These are phyloP conservation scores for Chrysolina americana DNA, from an alignment of 2,888 invertebrate genomes.

Conservation along the genomic window DNA sequence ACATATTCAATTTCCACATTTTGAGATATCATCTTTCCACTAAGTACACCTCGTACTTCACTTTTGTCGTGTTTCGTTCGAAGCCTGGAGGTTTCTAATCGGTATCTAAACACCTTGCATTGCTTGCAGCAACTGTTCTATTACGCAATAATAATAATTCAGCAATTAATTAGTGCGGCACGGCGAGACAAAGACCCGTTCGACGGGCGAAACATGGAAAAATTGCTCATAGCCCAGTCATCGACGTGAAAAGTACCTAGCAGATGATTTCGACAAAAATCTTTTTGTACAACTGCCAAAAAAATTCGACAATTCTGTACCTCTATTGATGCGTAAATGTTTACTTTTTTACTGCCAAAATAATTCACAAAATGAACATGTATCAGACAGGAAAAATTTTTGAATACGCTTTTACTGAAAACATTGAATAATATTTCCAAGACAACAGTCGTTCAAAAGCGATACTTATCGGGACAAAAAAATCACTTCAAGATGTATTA, in stretches of 20 bases:
- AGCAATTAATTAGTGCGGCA: constrained; percentile 23
- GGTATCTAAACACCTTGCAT: constrained; percentile 1
- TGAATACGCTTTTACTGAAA: no score
- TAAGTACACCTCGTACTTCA: not conserved
- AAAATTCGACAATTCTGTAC: no score
- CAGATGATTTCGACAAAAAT: no score
- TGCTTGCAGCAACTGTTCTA: constrained; percentile 4
- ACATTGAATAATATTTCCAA: no score
- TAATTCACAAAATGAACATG: no score
- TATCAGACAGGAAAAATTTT: no score
- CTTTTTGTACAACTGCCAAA: no score
- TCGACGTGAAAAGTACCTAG: not conserved
- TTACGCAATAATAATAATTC: constrained; percentile 31
- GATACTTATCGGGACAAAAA: no score
- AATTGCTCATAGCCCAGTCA: not conserved
- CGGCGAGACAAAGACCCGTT: constrained; percentile 25
- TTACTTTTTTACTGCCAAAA: no score
- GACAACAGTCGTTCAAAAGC: no score
- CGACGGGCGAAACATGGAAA: constrained; percentile 3
- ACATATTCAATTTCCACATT: constrained; percentile 18
- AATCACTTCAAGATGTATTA: no score
- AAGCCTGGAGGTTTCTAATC: not conserved
- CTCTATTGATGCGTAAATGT: no score
- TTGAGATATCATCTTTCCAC: constrained; percentile 4
- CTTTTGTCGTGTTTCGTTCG: not conserved